These are phyloP conservation scores for Lanistes nyassanus DNA, from an alignment of 1,140 invertebrate genomes.

Conservation along the genomic window DNA sequence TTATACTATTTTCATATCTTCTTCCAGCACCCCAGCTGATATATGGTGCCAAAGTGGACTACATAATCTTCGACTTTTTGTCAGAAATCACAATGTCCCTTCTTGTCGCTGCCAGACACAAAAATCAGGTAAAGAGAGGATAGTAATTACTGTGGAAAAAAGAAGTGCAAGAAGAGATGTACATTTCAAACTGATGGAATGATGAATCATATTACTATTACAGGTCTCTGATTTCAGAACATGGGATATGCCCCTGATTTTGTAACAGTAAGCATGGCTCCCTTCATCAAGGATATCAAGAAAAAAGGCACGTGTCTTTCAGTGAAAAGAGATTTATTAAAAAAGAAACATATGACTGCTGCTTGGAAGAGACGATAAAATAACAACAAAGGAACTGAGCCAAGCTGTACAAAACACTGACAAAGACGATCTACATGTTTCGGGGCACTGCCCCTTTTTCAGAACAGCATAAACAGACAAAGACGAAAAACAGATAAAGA, in stretches of 20 bases:
- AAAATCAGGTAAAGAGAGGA: constrained; percentile 56
- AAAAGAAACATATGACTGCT: too few species aligned
- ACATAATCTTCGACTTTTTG: constrained; percentile 71
- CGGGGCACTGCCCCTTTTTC: too few species aligned
- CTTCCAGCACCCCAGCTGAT: constrained; percentile 69
- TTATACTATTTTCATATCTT: constrained; percentile 14
- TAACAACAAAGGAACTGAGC: too few species aligned
- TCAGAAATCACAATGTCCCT: constrained; percentile 74
- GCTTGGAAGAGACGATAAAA: too few species aligned
- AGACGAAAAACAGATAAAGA: too few species aligned
- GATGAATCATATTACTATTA: too few species aligned
- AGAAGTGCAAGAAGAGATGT: constrained; percentile 1
- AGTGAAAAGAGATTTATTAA: too few species aligned
- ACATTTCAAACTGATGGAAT: neutral
- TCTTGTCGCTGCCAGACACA: constrained; percentile 67
- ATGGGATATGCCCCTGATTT: constrained; percentile 72
- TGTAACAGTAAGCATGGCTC: constrained; percentile 67
- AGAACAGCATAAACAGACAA: too few species aligned
- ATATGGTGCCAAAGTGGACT: constrained; percentile 68
- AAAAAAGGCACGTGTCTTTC: constrained; percentile 63
- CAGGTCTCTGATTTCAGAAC: constrained; percentile 42
- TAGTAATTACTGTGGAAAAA: neutral
- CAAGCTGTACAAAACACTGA: too few species aligned
- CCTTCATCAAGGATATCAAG: constrained; percentile 69
- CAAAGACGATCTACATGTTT: too few species aligned